Base-by-base conservation (phyloP, 2,797 vertebrate genomes). In the Tinamus major region DNA sequence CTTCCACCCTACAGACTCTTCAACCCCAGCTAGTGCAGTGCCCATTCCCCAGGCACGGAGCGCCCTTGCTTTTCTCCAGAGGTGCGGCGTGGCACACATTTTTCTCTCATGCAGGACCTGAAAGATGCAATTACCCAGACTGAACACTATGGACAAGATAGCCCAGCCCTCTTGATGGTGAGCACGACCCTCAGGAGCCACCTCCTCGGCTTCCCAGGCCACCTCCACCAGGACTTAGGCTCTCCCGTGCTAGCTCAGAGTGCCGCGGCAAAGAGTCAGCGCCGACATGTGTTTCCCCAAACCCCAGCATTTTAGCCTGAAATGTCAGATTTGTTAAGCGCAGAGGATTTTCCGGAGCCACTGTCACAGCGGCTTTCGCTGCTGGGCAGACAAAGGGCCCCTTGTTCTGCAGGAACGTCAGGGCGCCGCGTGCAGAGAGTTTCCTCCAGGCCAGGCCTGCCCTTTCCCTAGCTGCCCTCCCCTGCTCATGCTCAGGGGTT, bases 81-180 rank as follows among this genome's bases (percentile, higher is more conserved):
- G 82, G 92, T 88, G 89, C 82, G 1, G 41, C 95, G 91, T 82
- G 93, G 95, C 95, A 95, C 96, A 86, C 93, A 6, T 96, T 96
- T 96, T 93, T 94, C 96, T 96, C 93, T 95, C 94, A 92, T 69
- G 89, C 95, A 96, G 96, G 95, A 96, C 92, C 94, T 96, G 95
- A 96, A 96, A 96, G 95, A 96, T 96, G 94, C 95, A 94, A 95
- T 96, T 94, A 96, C 95, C 95, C 95, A 96, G 96, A 96, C 95
- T 96, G 95, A 96, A 82, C 95, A 95, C 89, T 96, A 79, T 95
- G 94, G 96, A 96, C 94, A 93, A 95, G 96, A 94, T 93, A 96
- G 95, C 95, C 89, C 94, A 96, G 74, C 85, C 87, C 92, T 96
- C 93, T 91, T 55, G 7, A 95, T 96, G 96, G 94, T 94, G 95